These are phyloP conservation scores for Eugnorisma glareosa DNA, from an alignment of 2,888 invertebrate genomes.

Conservation along the genomic window DNA sequence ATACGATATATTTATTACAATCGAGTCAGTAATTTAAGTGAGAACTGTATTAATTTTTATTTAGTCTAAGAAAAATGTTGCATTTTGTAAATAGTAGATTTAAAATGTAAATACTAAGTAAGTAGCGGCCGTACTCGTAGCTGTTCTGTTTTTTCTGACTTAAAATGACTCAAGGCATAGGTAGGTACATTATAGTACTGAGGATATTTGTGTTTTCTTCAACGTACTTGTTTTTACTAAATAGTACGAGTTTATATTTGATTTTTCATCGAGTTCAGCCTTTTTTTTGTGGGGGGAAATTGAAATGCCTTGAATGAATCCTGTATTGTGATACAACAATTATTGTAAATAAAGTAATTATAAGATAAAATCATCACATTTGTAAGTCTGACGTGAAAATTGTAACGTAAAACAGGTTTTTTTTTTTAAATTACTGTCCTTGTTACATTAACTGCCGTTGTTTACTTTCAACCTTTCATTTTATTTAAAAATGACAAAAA, in stretches of 20 bases:
- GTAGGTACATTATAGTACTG: neutral
- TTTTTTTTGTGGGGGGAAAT: neutral
- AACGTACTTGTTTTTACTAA: constrained; percentile 21
- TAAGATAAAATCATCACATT: constrained; percentile 63
- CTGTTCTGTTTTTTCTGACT: constrained; percentile 60
- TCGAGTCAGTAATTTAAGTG: constrained; percentile 88
- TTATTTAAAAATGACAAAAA: neutral
- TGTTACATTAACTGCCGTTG: constrained; percentile 21
- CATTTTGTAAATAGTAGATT: constrained; percentile 72
- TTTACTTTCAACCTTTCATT: constrained; percentile 39
- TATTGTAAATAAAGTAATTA: constrained; percentile 74
- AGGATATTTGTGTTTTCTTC: constrained; percentile 6
- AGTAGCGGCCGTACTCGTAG: constrained; percentile 41
- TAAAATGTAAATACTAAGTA: constrained; percentile 66
- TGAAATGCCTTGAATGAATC: constrained; percentile 78
- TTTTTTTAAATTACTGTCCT: constrained; percentile 4
- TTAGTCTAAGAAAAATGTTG: constrained; percentile 72
- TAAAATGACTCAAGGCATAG: constrained; percentile 51
- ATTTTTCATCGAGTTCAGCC: neutral
- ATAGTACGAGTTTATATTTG: constrained; percentile 6
- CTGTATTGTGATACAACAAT: constrained; percentile 82
- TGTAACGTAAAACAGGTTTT: constrained; percentile 22
- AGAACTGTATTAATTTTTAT: constrained; percentile 71
- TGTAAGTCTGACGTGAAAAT: constrained; percentile 56
- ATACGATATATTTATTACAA: constrained; percentile 83